These are phyloP conservation scores for Phyllotis vaccarum DNA, from an alignment of 2,797 vertebrate genomes.

Conservation along the genomic window DNA sequence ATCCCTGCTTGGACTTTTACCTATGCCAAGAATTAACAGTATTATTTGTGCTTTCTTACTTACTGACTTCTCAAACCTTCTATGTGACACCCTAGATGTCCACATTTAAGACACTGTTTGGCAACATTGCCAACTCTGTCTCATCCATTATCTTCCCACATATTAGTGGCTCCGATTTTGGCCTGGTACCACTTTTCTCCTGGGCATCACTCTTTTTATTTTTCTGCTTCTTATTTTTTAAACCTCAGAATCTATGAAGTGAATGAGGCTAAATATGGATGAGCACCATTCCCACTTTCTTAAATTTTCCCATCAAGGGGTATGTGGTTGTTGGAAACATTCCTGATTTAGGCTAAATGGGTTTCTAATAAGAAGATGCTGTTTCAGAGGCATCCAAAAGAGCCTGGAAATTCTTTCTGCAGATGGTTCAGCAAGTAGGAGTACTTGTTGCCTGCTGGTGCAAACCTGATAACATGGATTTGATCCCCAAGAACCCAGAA, in stretches of 20 bases:
- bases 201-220: neutral
- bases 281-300: neutral
- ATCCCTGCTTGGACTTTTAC: neutral
- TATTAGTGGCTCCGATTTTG: neutral
- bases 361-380: neutral
- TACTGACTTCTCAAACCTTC: neutral
- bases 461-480: neutral
- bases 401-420: neutral
- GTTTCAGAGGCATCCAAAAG: neutral
- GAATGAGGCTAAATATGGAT: neutral
- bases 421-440: neutral
- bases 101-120: neutral
- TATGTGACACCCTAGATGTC: neutral
- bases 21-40: neutral
- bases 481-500: neutral
- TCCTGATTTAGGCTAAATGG: neutral
- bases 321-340: neutral
- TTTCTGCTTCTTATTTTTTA: neutral
- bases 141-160: neutral
- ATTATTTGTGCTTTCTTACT: neutral
- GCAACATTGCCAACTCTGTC: neutral
- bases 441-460: neutral
- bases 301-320: neutral
- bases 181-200: neutral
- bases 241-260: constrained; percentile 20